A percentile compares a stretch with the other conserved stretches of the same genome.
These are phyloP conservation scores for Palythoa heliodiscus DNA, from an alignment of 92 coral and sea anemone species.

Conservation along the genomic window DNA sequence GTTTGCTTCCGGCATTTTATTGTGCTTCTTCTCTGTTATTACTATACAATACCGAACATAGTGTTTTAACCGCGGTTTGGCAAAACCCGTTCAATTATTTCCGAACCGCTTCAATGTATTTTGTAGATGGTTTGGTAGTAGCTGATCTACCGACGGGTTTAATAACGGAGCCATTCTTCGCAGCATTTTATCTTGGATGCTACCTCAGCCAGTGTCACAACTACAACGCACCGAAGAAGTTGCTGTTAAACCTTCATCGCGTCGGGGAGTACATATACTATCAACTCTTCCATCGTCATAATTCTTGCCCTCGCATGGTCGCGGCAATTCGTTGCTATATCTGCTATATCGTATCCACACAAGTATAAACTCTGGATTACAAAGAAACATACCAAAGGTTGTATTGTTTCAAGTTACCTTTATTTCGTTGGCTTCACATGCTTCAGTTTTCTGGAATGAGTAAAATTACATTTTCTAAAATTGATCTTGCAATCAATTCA, in stretches of 20 bases:
- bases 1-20: slow-evolving; percentile 67
- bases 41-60: slow-evolving; percentile 66
- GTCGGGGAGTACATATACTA: slow-evolving; percentile 79
- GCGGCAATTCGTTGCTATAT: slow-evolving; percentile 80
- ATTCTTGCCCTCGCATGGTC: slow-evolving; percentile 73
- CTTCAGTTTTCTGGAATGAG: slow-evolving; percentile 67
- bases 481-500: slow-evolving; percentile 74
- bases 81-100: slow-evolving; percentile 71
- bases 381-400: slow-evolving; percentile 48
- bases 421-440: slow-evolving; percentile 73
- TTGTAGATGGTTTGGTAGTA: slow-evolving; percentile 74
- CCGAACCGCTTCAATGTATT: slow-evolving; percentile 71
- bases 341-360: slow-evolving; percentile 82
- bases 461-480: slow-evolving; percentile 46
- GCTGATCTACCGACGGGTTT: slow-evolving; percentile 77
- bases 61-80: slow-evolving; percentile 68
- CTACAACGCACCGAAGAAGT: not conserved
- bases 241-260: slow-evolving; percentile 37
- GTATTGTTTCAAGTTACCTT: slow-evolving; percentile 66
- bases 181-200: slow-evolving; percentile 60
- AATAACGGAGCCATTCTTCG: slow-evolving; percentile 83
- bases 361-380: slow-evolving; percentile 64
- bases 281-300: slow-evolving; percentile 82
- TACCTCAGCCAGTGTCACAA: slow-evolving; percentile 26
- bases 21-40: slow-evolving; percentile 58